phyloP scores from a whole-genome alignment of 1,140 invertebrate species.

The Cyrtorhinus lividipennis region DNA sequence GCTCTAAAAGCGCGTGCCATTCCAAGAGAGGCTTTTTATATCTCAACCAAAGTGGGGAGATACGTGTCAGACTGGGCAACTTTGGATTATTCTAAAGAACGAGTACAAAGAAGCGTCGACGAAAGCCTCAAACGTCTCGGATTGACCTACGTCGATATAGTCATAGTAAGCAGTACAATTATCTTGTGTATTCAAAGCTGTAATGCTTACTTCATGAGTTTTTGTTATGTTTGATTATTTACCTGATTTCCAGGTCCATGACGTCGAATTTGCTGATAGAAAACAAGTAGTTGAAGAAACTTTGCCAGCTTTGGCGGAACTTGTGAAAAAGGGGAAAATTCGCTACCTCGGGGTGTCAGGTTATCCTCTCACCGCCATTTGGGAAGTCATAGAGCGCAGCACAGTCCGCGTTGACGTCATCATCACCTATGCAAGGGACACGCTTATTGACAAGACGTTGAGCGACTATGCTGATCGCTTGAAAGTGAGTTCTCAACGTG shows the following conservation, averaged over 20 bases:
- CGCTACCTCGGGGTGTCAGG: conserved; percentile 75
- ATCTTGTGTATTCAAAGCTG: neutral
- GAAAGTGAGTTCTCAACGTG: conserved; percentile 41
- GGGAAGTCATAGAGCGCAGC: conserved; percentile 53
- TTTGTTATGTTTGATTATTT: neutral
- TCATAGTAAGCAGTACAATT: conserved; percentile 46
- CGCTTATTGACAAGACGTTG: conserved; percentile 63
- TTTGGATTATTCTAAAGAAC: conserved; percentile 72
- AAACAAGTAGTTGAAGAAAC: conserved; percentile 74
- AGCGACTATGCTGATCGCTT: conserved; percentile 58
- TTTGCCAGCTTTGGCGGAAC: conserved; percentile 57
- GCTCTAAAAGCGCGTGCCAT: conserved; percentile 48
- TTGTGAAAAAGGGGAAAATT: conserved; percentile 61
- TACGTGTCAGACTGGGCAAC: conserved; percentile 54
- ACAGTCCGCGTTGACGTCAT: conserved; percentile 52
- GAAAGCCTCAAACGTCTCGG: conserved; percentile 57
- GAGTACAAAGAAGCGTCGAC: conserved; percentile 58
- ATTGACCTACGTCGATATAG: conserved; percentile 73
- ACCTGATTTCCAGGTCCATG: conserved; percentile 55
- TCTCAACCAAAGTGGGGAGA: conserved; percentile 85
- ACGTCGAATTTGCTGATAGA: conserved; percentile 75
- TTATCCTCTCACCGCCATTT: conserved; percentile 62
- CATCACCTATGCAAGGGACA: conserved; percentile 62
- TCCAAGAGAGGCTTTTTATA: conserved; percentile 68
- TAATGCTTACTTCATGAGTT: neutral